A percentile compares a stretch with the other conserved stretches of the same genome.
These are phyloP conservation scores for Caenorhabditis becei DNA, from an alignment of 2,888 invertebrate species.

Conservation along the genomic window DNA sequence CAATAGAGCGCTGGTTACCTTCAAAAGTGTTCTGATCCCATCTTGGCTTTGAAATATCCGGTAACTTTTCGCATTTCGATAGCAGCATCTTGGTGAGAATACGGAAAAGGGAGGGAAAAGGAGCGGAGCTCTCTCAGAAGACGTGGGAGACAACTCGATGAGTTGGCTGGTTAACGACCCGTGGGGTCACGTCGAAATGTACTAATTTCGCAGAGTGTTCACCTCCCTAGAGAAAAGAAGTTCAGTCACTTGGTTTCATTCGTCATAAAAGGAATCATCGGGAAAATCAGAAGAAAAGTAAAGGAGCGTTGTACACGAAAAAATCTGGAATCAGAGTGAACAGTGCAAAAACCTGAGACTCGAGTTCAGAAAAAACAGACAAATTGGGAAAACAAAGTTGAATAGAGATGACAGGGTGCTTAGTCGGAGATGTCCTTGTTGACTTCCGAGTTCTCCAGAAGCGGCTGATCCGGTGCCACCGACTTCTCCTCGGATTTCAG, in stretches of 20 bases:
- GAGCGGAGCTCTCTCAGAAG: not conserved
- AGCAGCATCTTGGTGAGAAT: conserved; percentile 21
- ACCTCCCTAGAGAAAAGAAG: too few species aligned
- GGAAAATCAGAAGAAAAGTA: not conserved
- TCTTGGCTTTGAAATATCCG: conserved; percentile 85
- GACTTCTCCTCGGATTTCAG: too few species aligned
- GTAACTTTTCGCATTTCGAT: conserved; percentile 53
- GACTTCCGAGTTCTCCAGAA: too few species aligned
- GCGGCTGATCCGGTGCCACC: too few species aligned
- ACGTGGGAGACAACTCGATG: not conserved
- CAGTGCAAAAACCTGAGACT: too few species aligned
- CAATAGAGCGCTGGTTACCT: conserved; percentile 38
- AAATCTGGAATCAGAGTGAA: too few species aligned
- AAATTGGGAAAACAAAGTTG: too few species aligned
- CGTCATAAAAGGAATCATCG: not conserved
- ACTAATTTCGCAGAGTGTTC: conserved; percentile 30
- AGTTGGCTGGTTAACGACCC: conserved; percentile 5
- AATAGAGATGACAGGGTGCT: too few species aligned
- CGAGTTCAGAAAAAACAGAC: too few species aligned
- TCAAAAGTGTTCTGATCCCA: conserved; percentile 87
- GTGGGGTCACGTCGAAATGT: conserved; percentile 35
- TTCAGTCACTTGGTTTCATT: not conserved
- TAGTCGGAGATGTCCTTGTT: too few species aligned
- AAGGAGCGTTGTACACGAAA: too few species aligned
- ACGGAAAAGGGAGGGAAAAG: not conserved